These are phyloP conservation scores for Pelodiscus sinensis DNA, from an alignment of 2,113 vertebrate species.

Conservation along the genomic window DNA sequence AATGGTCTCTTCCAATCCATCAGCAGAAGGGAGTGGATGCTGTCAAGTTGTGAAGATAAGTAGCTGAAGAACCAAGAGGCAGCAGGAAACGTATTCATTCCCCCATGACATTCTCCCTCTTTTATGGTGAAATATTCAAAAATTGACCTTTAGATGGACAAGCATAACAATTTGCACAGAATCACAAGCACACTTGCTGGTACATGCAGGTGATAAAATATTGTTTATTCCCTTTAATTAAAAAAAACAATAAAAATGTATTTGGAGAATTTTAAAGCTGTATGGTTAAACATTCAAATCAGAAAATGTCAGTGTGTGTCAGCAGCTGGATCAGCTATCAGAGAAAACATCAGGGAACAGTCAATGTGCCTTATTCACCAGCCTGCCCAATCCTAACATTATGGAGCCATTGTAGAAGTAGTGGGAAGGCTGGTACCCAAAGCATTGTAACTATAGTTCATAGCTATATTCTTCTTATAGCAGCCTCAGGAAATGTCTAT, in stretches of 20 bases:
- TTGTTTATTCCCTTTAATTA: neutral
- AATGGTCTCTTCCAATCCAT: neutral
- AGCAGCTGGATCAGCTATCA: neutral
- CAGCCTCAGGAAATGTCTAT: neutral
- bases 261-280: neutral
- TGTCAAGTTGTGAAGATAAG: neutral
- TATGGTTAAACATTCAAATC: neutral
- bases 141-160: neutral
- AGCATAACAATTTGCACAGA: neutral
- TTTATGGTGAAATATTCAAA: neutral
- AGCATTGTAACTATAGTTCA: neutral
- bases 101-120: neutral
- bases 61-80: neutral
- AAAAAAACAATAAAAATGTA: neutral
- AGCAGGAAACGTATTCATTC: neutral
- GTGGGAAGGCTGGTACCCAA: neutral
- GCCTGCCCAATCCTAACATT: neutral
- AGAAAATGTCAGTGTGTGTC: neutral
- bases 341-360: neutral
- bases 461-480: slow-evolving; percentile 38
- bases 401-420: neutral
- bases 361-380: neutral
- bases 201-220: neutral
- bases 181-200: neutral
- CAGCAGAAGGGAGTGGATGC: neutral